Conservation (phyloP, 2,113 vertebrate genomes). For the Cavia aperea region DNA sequence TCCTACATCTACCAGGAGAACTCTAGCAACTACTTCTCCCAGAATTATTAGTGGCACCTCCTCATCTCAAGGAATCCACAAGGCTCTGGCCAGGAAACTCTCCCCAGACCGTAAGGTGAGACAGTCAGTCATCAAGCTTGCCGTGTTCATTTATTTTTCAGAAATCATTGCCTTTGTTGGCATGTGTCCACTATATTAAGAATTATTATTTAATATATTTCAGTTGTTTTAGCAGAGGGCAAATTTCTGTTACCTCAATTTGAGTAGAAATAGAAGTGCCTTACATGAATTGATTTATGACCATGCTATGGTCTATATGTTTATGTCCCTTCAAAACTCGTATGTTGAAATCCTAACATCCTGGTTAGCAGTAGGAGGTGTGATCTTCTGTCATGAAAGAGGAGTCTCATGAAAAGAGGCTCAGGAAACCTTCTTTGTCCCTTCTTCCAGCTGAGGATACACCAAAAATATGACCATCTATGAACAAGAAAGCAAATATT, state of each 20-base stretch:
- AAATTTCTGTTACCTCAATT: not conserved
- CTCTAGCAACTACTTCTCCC: not conserved
- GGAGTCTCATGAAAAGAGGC: not conserved
- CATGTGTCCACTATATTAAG: not conserved
- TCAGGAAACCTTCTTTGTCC: not conserved
- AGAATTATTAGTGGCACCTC: not conserved
- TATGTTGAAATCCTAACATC: not conserved
- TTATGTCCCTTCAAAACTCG: not conserved
- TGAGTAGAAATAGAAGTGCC: not conserved
- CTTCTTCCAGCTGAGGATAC: not conserved
- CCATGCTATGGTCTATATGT: not conserved
- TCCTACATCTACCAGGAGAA: not conserved
- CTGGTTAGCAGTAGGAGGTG: not conserved
- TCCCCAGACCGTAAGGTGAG: not conserved
- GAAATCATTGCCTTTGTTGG: not conserved
- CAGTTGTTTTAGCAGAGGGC: not conserved
- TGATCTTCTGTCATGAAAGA: not conserved
- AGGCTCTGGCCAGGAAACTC: not conserved
- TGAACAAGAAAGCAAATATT: not conserved
- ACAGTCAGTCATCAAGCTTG: fast-evolving
- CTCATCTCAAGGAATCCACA: not conserved
- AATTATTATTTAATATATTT: not conserved
- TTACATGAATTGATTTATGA: not conserved
- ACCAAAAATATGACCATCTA: not conserved
- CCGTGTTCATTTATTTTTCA: not conserved